Percentiles rank a stretch among this genome's conserved stretches.
Evolutionary conservation across 2,797 vertebrate genomes (phyloP).

Genomic region (Dicrostonyx torquatus): DNA sequence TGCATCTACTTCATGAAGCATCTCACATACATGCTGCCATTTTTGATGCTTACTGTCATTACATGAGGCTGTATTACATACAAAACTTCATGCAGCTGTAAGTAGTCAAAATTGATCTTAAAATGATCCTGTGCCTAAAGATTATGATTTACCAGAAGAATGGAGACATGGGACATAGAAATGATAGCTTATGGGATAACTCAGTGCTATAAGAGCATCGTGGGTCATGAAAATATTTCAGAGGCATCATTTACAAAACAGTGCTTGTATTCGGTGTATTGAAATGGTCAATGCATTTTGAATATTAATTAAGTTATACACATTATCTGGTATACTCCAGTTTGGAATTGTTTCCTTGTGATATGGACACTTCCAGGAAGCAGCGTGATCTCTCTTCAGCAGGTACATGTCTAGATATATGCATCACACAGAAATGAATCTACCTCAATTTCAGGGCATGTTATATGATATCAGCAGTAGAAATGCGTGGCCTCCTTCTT

Average conservation of each 20-base stretch:
- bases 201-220: background rate
- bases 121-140: conserved; percentile 30
- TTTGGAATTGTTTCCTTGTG: conserved; percentile 40
- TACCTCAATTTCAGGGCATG: background rate
- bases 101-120: conserved; percentile 41
- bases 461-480: background rate
- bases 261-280: background rate
- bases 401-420: background rate
- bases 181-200: background rate
- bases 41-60: background rate
- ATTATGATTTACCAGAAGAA: background rate
- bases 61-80: background rate
- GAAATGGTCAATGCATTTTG: background rate
- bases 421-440: background rate
- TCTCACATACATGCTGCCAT: background rate
- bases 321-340: background rate
- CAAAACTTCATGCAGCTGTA: conserved; percentile 34
- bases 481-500: background rate
- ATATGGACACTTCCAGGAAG: background rate
- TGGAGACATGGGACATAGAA: background rate
- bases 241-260: background rate
- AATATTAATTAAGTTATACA: conserved; percentile 9
- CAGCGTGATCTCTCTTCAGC: background rate
- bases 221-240: background rate
- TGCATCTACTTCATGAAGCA: conserved; percentile 33